Evolutionary conservation across 2,113 vertebrate species (phyloP).

Genomic region (Pygathrix nemaeus): DNA sequence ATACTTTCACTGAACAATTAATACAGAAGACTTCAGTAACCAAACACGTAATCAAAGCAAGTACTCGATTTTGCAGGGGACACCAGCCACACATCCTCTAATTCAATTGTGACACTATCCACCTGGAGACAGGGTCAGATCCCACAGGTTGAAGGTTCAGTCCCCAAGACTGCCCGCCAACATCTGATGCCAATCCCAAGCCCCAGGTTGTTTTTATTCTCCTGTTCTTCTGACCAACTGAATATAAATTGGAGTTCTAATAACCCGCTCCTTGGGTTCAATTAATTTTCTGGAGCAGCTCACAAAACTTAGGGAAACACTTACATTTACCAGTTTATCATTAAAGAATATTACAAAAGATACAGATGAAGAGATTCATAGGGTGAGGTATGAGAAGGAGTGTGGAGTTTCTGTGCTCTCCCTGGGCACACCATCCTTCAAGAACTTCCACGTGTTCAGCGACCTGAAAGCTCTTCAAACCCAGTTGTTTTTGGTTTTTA

Average conservation of each 20-base stretch:
- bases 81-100: not conserved
- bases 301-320: not conserved
- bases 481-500: not conserved
- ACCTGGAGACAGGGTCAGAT: not conserved
- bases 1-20: not conserved
- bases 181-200: not conserved
- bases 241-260: not conserved
- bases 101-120: not conserved
- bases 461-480: not conserved
- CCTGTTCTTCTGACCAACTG: not conserved
- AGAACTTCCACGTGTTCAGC: not conserved
- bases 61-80: not conserved
- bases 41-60: not conserved
- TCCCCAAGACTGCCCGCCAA: not conserved
- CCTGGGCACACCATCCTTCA: not conserved
- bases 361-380: not conserved
- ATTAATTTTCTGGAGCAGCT: not conserved
- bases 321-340: not conserved
- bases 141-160: not conserved
- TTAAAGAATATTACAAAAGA: not conserved
- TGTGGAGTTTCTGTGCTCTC: not conserved
- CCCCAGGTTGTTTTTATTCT: not conserved
- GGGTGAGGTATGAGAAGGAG: not conserved
- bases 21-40: not conserved
- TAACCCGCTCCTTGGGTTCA: not conserved